A percentile compares a stretch with the other conserved stretches of the same genome.
Evolutionary conservation across 2,113 vertebrate genomes (phyloP).

Genomic region (Tinamus guttatus): DNA sequence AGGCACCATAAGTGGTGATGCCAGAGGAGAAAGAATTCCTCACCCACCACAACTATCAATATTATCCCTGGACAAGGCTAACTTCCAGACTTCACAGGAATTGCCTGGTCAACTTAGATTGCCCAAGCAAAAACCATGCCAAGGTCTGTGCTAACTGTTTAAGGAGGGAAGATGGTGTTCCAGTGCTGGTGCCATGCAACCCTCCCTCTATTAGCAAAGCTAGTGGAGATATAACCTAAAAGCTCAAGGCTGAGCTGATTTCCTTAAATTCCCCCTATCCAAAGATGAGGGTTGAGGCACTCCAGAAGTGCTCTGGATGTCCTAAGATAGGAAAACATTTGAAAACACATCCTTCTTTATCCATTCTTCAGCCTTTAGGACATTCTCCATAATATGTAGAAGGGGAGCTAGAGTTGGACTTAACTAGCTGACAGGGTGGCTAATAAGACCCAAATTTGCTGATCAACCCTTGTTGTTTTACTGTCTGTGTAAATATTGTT

Average conservation of each 20-base stretch:
- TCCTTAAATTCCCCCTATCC: neutral
- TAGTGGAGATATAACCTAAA: neutral
- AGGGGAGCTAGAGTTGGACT: neutral
- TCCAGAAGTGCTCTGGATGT: rapidly evolving
- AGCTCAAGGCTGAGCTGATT: neutral
- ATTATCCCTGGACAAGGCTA: neutral
- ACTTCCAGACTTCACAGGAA: neutral
- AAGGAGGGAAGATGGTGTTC: neutral
- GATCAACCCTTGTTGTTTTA: neutral
- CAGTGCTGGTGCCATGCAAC: neutral
- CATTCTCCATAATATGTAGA: neutral
- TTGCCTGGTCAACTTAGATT: neutral
- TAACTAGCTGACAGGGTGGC: neutral
- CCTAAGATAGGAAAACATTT: neutral
- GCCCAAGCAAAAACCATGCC: neutral
- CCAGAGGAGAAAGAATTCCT: neutral
- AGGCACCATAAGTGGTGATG: neutral
- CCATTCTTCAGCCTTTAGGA: neutral
- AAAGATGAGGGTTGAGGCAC: neutral
- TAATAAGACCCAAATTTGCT: neutral
- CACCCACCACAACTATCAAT: neutral
- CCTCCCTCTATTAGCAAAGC: too few relatives aligned
- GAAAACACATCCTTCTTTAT: neutral
- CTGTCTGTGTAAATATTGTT: neutral
- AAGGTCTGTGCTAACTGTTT: neutral